Conservation (phyloP, 2,113 vertebrate genomes). For the Sapajus apella region DNA sequence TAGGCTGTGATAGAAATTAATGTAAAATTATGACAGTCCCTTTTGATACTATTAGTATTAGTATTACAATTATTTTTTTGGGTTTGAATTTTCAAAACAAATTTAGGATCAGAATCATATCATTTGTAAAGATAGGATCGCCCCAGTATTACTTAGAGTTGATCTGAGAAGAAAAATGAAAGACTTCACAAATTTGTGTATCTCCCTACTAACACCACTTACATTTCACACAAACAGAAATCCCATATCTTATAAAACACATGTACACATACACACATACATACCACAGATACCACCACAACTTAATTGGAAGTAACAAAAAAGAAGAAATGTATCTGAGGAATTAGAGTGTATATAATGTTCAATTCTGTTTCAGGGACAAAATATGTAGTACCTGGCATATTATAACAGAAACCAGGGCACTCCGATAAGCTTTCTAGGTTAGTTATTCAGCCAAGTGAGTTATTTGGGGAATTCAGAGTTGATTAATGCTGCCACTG, state of each 20-base stretch:
- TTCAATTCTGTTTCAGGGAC: background rate
- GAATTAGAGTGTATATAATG: background rate
- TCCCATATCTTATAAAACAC: no score
- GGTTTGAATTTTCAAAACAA: background rate
- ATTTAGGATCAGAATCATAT: background rate
- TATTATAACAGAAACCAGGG: background rate
- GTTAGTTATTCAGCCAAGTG: background rate
- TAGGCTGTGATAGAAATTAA: background rate
- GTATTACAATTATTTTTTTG: background rate
- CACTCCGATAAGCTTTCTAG: background rate
- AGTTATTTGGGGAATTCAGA: background rate
- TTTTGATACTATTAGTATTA: background rate
- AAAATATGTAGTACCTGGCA: background rate
- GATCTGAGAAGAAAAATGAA: slow-evolving; percentile 24
- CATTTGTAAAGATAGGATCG: background rate
- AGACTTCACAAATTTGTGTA: background rate
- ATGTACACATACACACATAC: background rate
- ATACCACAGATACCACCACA: background rate
- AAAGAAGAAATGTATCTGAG: background rate
- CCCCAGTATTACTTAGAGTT: background rate
- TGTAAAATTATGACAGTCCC: background rate
- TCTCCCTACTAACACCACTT: background rate
- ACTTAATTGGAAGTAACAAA: background rate
- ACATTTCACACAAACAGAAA: background rate
- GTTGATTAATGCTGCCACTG: background rate